Base-by-base conservation (phyloP, 2,797 vertebrate species). In the Chloroceryle amazona region DNA sequence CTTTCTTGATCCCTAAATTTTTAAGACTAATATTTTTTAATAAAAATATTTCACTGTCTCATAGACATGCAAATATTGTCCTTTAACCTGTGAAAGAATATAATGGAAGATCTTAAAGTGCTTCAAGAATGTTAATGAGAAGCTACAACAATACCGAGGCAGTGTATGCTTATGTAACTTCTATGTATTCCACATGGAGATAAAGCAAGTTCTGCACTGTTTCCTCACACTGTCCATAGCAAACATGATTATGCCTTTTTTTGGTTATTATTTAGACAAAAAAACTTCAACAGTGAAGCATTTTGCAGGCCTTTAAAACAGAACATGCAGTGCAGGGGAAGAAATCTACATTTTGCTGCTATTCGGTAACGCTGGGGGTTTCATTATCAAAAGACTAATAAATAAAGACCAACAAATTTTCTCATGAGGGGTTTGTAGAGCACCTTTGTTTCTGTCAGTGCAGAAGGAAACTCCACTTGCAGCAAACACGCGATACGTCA, bases 61-160 rank as follows among this genome's bases (percentile, higher is more conserved):
- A 71, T 60, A 91, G 78, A 93, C 67, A 84, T 90, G 90, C 70
- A 94, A 94, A 96, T 93, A 35, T 74, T 96, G 88, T 76, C 86
- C 81, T 96, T 96, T 93, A 96, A 90, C 78, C 74, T 92, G 52
- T 52, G 81, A 87, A 92, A 80, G 29, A 90, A 89, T 55, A 74
- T 85, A 89, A 94, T 80, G 44, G 63, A 95, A 89, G 73, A 89
- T 85, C 37, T 54, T 28, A 39, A 84, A 82, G 29, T 71, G 65
- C 49, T 92, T 82, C 54, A 92, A 55, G 93, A 93, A 93, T 85
- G 74, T 74, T 92, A 94, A 92, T 82, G 54, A 93, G 68, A 73
- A 73, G 41, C 57, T 63, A 82, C 78, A 94, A 57, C 58, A 86
- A 49, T 92, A 63, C 33, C 37, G 33, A 89, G 65, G 74, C 81